Base-by-base conservation (phyloP, 2,797 vertebrate species). In the Anas bahamensis region DNA sequence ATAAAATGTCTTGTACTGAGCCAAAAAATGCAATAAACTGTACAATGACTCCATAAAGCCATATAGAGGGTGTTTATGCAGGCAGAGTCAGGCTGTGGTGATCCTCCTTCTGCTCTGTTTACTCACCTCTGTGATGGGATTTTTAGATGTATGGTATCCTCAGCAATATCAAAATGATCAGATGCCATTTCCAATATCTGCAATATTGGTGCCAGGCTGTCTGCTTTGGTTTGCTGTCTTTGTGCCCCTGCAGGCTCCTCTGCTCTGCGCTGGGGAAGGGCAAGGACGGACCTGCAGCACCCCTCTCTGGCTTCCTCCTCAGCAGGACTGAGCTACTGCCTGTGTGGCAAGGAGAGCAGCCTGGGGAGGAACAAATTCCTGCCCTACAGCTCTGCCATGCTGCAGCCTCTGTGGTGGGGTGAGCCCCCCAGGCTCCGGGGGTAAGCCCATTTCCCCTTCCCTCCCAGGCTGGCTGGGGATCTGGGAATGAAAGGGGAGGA, bases 121-220 rank as follows among this genome's bases (percentile, higher is more conserved):
- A 13, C 64, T 66, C 68, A 14, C 28, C 33, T 8, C 79, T 4
- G 0, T 19, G 68, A 14, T 52, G 61, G 52, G 60, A 23, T 50
- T 60, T 73, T 64, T 24, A 33, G 56, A 37, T 2, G 0, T 8
- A 19, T 2, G 2, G 42, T 26, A 4, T 12, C n/a, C 56, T 53
- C 55, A 29, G 46, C 26, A 26, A 52, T 6, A 21, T 48, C 33
- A 1, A 3, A 48, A 37, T 11, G 23, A 53, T 17, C 70, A 68
- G 55, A 19, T 19, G 37, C n/a, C 35, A 6, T 26, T 35, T 52
- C 41, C 6, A 3, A 21, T 8, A 28, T 3, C 63, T 24, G 79
- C 53, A 21, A 8, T 11, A 17, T 1, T 1, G 7, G 21, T 26
- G 17, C 12, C 73, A 10, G 0, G 4, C 57, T 7, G 17, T 52